Evolutionary conservation across 64 coral and sea anemone species (phyloP).

Genomic region (Hydrozoanthus tunicans): DNA sequence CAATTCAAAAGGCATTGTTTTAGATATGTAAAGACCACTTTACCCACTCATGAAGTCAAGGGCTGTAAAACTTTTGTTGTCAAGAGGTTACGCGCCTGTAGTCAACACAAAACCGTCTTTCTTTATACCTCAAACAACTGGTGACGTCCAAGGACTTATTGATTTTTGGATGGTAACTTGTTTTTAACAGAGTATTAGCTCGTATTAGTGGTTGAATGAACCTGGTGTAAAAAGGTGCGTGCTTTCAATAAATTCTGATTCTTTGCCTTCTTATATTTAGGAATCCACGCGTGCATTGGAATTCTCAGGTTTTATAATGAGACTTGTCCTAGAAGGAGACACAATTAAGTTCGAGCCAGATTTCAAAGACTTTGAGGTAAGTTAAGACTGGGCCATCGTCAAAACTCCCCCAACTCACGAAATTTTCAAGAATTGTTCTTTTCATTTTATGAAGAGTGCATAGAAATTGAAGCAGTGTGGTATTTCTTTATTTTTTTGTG

Average conservation of each 20-base stretch:
- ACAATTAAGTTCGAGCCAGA: constrained; percentile 97
- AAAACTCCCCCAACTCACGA: too few species aligned
- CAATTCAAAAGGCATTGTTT: too few species aligned
- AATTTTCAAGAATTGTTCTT: neutral
- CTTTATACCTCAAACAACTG: too few species aligned
- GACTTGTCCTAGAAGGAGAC: constrained; percentile 95
- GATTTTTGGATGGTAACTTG: too few species aligned
- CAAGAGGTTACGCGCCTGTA: too few species aligned
- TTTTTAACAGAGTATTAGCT: too few species aligned
- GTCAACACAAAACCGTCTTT: too few species aligned
- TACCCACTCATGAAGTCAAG: too few species aligned
- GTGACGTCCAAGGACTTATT: too few species aligned
- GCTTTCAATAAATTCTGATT: neutral
- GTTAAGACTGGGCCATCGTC: neutral
- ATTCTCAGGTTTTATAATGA: constrained; percentile 97
- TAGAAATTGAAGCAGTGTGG: neutral
- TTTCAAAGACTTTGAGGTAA: constrained; percentile 97
- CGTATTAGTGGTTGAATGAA: too few species aligned
- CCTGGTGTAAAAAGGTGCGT: neutral
- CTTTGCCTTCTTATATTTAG: constrained; percentile 28
- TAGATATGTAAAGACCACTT: too few species aligned
- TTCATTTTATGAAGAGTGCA: neutral
- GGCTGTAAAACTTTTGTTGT: too few species aligned
- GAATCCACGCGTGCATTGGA: constrained; percentile 90
- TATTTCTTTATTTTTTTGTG: neutral